Percentiles rank a stretch among this genome's conserved stretches.
These are phyloP conservation scores for Enteromius unitaeniatus DNA, from an alignment of 2,797 vertebrate genomes.

Conservation along the genomic window DNA sequence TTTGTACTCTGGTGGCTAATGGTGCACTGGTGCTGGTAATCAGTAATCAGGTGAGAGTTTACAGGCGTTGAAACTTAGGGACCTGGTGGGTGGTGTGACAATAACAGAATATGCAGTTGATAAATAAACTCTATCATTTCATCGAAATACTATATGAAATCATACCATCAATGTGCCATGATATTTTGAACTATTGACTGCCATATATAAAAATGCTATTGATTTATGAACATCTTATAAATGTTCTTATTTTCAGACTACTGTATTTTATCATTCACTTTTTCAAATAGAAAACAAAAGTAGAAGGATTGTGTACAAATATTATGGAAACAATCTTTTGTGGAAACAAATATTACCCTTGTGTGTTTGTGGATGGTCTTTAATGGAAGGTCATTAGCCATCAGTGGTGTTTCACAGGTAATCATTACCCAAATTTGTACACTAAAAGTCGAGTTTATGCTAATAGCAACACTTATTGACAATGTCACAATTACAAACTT, in stretches of 20 bases:
- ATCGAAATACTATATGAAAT: no score
- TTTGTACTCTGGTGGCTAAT: no score
- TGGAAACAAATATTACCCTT: not conserved
- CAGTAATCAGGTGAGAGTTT: no score
- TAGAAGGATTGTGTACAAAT: not conserved
- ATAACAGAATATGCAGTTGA: no score
- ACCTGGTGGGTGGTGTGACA: no score
- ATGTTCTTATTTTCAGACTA: not conserved
- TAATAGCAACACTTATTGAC: conserved; percentile 20
- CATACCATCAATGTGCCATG: not conserved
- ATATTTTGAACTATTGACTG: not conserved
- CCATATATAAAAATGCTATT: not conserved
- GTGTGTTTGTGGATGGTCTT: conserved; percentile 1
- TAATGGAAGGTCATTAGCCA: conserved; percentile 17
- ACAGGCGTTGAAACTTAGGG: no score
- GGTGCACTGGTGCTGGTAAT: no score
- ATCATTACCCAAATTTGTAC: conserved; percentile 16
- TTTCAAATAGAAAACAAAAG: not conserved
- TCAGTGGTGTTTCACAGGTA: conserved; percentile 7
- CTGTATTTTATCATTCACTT: not conserved
- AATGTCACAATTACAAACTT: not conserved
- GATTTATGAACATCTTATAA: not conserved
- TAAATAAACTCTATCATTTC: no score
- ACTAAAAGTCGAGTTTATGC: not conserved
- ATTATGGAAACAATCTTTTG: no score